Evolutionary conservation across 1,140 invertebrate species (phyloP), one percentile per base, ranked within the genome.

Genomic region (Meteorus sp.): DNA sequence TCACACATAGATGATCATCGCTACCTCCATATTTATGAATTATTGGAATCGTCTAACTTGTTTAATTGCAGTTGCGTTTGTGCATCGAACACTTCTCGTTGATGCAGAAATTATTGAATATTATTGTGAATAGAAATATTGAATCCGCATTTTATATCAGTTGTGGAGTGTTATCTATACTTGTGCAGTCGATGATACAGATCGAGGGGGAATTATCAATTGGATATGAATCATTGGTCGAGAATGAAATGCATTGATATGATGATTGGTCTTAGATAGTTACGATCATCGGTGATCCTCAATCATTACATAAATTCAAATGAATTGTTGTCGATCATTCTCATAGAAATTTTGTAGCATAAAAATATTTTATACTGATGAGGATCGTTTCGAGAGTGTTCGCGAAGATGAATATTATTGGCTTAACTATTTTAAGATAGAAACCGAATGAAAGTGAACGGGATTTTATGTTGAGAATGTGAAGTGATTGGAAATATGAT

Each of bases 131-230:
- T 39, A 15, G 17, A 39, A 44, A 50, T 13, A 39, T 50, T 41
- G 41, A 39, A 27, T 17, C 20, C 31, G 62, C 63, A 59, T 67
- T 69, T 65, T 63, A 69, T 66, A 61, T 59, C 60, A 61, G 45
- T 45, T 53, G 51, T 37, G 63, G 64, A 65, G 66, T 52, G 50
- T 52, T 22, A 52, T 52, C 50, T 52, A n/a, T n/a, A 52, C 50
- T 9, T 52, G 50, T 52, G 50, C 19, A 31, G 50, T 52, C 50
- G 50, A 47, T 47, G 13, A 52, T 29, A 52, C 11, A 19, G 31
- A 52, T 37, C 17, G 50, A 20, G 13, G 23, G 43, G 11, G 25
- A n/a, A 23, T 9, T 9, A 33, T 33, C 31, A n/a, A n/a, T n/a
- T 33, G 31, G 31, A 33, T 33, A 33, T 33, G 31, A n/a, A 39